Evolutionary conservation across 1,140 invertebrate genomes (phyloP).

Genomic region (Amphibalanus amphitrite): DNA sequence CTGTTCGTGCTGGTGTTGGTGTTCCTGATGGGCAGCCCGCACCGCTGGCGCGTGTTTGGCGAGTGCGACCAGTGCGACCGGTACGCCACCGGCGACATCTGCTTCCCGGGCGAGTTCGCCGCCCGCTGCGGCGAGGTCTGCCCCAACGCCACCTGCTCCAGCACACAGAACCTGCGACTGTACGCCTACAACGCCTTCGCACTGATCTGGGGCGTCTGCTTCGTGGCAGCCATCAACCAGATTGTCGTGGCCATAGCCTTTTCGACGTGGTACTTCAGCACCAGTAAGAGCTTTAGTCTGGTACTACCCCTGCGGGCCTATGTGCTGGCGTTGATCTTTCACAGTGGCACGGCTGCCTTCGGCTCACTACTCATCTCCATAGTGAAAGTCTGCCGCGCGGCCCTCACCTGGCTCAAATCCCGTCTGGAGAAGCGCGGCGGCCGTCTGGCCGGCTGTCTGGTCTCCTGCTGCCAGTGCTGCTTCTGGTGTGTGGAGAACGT

Average conservation of each 20-base stretch:
- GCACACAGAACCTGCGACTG: neutral
- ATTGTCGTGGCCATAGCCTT: neutral
- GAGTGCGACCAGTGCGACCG: neutral
- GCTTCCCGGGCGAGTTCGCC: neutral
- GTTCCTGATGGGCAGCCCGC: neutral
- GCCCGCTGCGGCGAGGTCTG: neutral
- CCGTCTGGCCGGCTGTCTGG: too few species aligned
- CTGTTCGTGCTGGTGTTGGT: neutral
- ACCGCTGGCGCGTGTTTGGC: neutral
- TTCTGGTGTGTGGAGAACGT: conserved; percentile 50
- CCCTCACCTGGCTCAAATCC: neutral
- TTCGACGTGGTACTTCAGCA: neutral
- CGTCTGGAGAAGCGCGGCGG: neutral
- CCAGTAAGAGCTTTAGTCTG: neutral
- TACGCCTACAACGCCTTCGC: neutral
- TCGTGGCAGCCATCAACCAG: neutral
- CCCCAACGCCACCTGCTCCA: neutral
- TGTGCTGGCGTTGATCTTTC: neutral
- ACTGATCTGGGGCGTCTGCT: neutral
- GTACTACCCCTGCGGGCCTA: neutral
- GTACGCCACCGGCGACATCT: neutral
- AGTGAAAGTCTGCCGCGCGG: neutral
- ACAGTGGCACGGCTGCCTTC: neutral
- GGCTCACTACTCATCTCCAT: neutral
- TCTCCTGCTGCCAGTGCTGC: conserved; percentile 49